phyloP scores from a whole-genome alignment of 2,797 vertebrate genomes.

The Synaphobranchus kaupii region DNA sequence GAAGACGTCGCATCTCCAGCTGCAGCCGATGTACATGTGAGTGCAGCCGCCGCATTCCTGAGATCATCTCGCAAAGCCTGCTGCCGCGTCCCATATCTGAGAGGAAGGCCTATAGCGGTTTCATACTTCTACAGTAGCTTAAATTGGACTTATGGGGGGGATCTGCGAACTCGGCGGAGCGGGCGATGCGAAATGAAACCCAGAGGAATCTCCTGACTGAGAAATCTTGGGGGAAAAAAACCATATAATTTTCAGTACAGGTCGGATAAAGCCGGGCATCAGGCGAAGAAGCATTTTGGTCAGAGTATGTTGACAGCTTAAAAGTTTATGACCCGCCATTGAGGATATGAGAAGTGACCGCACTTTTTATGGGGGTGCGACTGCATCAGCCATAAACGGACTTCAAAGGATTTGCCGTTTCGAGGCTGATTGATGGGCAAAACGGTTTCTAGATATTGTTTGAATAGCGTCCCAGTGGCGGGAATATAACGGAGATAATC shows the following conservation, averaged over 20 bases:
- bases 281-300: constrained; percentile 38
- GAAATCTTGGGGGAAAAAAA: background rate
- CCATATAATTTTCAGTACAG: constrained; percentile 35
- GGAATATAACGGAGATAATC: constrained; percentile 17
- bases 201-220: constrained; percentile 10
- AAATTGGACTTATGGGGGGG: constrained; percentile 46
- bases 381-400: background rate
- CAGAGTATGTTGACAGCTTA: constrained; percentile 44
- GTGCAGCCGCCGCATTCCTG: constrained; percentile 50
- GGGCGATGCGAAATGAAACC: constrained; percentile 38
- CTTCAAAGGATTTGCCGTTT: constrained; percentile 48
- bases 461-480: constrained; percentile 7
- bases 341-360: constrained; percentile 36
- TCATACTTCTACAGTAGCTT: constrained; percentile 30
- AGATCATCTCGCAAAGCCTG: too few species aligned
- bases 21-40: constrained; percentile 99
- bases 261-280: constrained; percentile 46
- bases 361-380: constrained; percentile 14
- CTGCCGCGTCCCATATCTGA: background rate
- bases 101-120: constrained; percentile 45
- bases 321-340: constrained; percentile 40
- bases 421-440: constrained; percentile 46
- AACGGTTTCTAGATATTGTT: constrained; percentile 36
- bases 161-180: background rate
- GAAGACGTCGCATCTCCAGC: constrained; percentile 98